Evolutionary conservation across 2,113 vertebrate species (phyloP).

Genomic region (Natator depressus): DNA sequence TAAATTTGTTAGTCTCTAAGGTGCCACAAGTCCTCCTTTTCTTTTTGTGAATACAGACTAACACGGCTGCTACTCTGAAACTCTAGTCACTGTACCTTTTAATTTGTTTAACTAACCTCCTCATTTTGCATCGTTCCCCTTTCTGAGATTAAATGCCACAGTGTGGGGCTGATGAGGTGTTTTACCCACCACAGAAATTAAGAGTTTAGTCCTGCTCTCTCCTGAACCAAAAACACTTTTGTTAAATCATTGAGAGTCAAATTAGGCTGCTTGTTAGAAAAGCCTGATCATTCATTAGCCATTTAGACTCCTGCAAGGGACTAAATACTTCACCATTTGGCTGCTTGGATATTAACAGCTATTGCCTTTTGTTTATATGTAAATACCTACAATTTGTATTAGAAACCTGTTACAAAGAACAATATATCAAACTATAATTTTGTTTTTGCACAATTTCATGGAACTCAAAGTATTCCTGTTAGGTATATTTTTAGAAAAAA

Average conservation of each 20-base stretch:
- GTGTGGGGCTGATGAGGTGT: too few species aligned
- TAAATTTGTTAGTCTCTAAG: too few species aligned
- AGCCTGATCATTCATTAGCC: constrained; percentile 46
- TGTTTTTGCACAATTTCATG: background rate
- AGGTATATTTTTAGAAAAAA: background rate
- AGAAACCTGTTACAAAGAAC: background rate
- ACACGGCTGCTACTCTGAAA: too few species aligned
- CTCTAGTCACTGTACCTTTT: too few species aligned
- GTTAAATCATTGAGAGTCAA: constrained; percentile 42
- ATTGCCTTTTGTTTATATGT: background rate
- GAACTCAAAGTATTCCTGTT: background rate
- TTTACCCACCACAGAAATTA: background rate
- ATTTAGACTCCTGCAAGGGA: constrained; percentile 53
- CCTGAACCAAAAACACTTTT: constrained; percentile 46
- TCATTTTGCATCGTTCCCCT: too few species aligned
- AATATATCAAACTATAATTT: rapidly evolving
- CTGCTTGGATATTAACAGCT: constrained; percentile 18
- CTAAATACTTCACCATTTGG: constrained; percentile 33
- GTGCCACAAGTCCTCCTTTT: too few species aligned
- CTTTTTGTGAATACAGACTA: too few species aligned
- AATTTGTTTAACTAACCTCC: too few species aligned
- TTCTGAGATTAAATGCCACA: too few species aligned
- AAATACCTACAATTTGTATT: background rate
- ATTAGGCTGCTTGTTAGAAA: constrained; percentile 58
- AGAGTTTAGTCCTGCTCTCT: constrained; percentile 16